Evolutionary conservation across 2,797 vertebrate genomes (phyloP).

Genomic region (Mormyrus hasselquistii): DNA sequence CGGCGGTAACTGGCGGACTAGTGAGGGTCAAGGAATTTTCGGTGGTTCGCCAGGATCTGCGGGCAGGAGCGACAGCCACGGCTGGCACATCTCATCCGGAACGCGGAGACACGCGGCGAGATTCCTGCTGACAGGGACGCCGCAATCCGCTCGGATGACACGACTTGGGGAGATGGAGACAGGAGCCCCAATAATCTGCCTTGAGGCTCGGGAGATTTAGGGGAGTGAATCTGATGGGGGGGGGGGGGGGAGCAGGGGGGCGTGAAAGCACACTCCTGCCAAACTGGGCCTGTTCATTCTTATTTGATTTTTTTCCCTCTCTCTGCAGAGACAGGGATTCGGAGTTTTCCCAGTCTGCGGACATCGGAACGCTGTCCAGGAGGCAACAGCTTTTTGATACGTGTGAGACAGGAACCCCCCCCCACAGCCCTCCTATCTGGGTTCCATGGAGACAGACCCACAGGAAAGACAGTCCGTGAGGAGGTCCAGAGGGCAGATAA

Average conservation of each 20-base stretch:
- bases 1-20: neutral
- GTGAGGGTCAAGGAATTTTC: neutral
- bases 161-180: slow-evolving; percentile 39
- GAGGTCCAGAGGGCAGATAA: neutral
- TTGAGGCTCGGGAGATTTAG: slow-evolving; percentile 34
- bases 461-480: neutral
- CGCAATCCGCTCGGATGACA: slow-evolving; percentile 64
- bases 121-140: slow-evolving; percentile 63
- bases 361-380: neutral
- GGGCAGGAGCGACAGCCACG: neutral
- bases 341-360: neutral
- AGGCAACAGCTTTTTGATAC: neutral
- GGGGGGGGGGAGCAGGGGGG: neutral
- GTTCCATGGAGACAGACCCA: neutral
- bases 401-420: neutral
- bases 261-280: neutral
- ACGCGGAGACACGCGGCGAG: slow-evolving; percentile 57
- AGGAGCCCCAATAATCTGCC: slow-evolving; percentile 39
- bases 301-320: neutral
- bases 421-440: neutral
- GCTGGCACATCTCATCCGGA: slow-evolving; percentile 15
- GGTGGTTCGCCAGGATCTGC: neutral
- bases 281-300: neutral
- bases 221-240: neutral
- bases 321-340: neutral